phyloP scores from a whole-genome alignment of 2,113 vertebrate genomes.

The Scolopax mira region DNA sequence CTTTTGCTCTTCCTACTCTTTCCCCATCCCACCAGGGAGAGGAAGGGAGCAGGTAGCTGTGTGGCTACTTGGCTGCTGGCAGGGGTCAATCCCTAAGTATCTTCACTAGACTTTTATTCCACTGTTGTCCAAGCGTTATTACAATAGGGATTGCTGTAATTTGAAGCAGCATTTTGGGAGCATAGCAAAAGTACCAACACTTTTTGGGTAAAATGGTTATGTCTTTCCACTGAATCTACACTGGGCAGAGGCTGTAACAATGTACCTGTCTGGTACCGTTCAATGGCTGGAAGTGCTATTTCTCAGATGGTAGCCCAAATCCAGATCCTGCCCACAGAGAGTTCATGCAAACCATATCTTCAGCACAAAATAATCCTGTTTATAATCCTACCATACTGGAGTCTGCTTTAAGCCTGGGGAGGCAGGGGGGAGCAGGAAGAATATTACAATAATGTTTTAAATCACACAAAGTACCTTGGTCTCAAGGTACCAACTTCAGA shows the following conservation, averaged over 20 bases:
- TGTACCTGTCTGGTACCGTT: neutral
- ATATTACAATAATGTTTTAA: neutral
- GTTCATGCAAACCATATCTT: neutral
- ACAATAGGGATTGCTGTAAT: neutral
- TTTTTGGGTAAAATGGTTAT: neutral
- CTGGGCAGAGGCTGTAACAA: neutral
- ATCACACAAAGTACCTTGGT: neutral
- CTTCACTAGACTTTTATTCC: neutral
- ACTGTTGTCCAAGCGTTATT: neutral
- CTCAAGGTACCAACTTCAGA: neutral
- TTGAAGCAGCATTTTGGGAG: neutral
- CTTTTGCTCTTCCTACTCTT: neutral
- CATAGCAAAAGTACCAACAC: neutral
- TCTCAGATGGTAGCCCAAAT: neutral
- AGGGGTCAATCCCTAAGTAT: neutral
- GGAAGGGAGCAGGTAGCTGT: neutral
- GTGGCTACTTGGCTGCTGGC: neutral
- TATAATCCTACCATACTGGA: neutral
- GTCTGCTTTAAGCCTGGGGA: neutral
- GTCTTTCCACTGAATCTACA: neutral
- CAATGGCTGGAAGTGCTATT: neutral
- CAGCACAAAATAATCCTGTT: neutral
- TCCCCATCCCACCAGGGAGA: neutral
- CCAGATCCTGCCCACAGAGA: neutral
- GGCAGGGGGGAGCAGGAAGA: neutral